Conservation (phyloP, 2,797 vertebrate genomes). For the Dicrostonyx torquatus region DNA sequence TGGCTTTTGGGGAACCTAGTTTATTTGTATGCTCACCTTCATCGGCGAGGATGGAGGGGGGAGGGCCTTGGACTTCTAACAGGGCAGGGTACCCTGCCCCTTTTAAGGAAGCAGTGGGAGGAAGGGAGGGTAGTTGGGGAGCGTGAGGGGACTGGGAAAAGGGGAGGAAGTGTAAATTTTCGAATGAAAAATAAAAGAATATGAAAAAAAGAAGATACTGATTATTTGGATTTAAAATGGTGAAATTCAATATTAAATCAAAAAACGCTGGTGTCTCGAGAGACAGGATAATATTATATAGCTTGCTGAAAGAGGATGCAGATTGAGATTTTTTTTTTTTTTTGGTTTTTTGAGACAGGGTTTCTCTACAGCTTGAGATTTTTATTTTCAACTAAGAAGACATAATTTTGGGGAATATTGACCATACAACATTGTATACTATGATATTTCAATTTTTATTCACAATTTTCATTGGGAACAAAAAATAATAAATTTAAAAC, state of each 20-base stretch:
- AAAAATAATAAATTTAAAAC: slow-evolving; percentile 47
- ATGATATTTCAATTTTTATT: slow-evolving; percentile 51
- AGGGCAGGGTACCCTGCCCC: too few relatives aligned
- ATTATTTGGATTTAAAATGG: slow-evolving; percentile 43
- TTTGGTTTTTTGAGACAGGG: too few relatives aligned
- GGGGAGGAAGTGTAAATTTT: too few relatives aligned
- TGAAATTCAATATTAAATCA: neutral
- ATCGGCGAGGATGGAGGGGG: too few relatives aligned
- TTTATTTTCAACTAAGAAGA: slow-evolving; percentile 65
- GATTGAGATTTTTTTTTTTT: slow-evolving; percentile 58
- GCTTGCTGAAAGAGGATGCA: neutral
- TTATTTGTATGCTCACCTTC: too few relatives aligned
- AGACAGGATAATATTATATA: neutral
- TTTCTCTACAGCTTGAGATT: too few relatives aligned
- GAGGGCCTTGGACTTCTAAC: too few relatives aligned
- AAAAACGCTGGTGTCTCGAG: slow-evolving; percentile 44
- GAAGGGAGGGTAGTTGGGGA: too few relatives aligned
- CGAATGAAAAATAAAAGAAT: too few relatives aligned
- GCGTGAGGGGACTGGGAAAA: too few relatives aligned
- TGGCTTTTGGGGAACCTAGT: too few relatives aligned
- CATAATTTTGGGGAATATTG: neutral
- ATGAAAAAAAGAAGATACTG: slow-evolving; percentile 60
- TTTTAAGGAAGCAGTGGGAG: too few relatives aligned
- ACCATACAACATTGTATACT: slow-evolving; percentile 16
- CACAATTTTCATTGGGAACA: slow-evolving; percentile 42